Conservation (phyloP, 2,888 invertebrate species). For the Lasioglossum pauxillum region DNA sequence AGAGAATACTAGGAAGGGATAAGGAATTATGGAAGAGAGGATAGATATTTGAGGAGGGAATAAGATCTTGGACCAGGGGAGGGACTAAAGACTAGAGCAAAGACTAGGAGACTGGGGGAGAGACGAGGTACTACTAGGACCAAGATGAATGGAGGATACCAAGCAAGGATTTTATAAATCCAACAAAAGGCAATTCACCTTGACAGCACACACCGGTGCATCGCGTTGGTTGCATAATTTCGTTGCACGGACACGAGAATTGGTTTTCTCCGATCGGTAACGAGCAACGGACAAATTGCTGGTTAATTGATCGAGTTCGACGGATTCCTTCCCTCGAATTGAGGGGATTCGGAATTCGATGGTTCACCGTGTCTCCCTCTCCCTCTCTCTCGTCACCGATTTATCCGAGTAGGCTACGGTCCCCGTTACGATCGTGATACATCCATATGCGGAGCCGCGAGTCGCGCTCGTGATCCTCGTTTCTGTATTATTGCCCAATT, state of each 20-base stretch:
- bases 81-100: no score
- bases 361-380: conserved; percentile 37
- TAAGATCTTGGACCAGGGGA: no score
- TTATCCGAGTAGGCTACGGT: conserved; percentile 55
- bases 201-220: neutral
- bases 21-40: no score
- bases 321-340: neutral
- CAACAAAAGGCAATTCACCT: neutral
- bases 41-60: no score
- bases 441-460: conserved; percentile 59
- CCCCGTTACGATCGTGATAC: conserved; percentile 64
- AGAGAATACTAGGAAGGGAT: no score
- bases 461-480: conserved; percentile 65
- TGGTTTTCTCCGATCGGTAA: neutral
- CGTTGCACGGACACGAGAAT: neutral
- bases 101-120: no score
- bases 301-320: neutral
- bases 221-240: conserved; percentile 6
- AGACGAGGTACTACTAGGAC: no score
- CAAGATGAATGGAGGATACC: no score
- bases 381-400: conserved; percentile 29
- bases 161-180: no score
- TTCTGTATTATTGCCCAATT: conserved; percentile 69
- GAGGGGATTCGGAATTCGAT: conserved; percentile 4
- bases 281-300: conserved; percentile 8